A percentile compares a stretch with the other conserved stretches of the same genome.
Evolutionary conservation across 2,113 vertebrate genomes (phyloP).

Genomic region (Rhodinocichla rosea): DNA sequence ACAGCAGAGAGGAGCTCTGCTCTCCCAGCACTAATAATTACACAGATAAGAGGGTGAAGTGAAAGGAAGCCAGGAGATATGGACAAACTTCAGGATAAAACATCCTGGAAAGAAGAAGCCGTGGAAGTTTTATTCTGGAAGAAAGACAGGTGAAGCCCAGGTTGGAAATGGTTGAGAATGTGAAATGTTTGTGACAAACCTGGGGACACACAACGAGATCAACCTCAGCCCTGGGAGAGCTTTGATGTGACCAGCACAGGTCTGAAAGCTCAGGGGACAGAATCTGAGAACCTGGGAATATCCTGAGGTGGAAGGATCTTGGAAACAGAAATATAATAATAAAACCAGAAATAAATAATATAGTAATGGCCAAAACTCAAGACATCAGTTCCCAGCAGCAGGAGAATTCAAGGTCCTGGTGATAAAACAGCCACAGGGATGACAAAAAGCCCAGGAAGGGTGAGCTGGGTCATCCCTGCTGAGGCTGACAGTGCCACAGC

Average conservation of each 20-base stretch:
- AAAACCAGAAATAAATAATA: neutral
- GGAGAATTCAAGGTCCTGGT: neutral
- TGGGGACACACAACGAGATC: neutral
- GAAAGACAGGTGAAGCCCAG: neutral
- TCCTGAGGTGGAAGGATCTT: neutral
- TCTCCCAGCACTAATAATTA: conserved; percentile 27
- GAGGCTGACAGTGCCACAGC: neutral
- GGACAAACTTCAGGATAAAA: neutral
- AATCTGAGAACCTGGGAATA: neutral
- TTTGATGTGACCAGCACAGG: neutral
- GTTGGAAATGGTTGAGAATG: neutral
- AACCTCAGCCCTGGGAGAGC: neutral
- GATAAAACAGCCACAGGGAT: neutral
- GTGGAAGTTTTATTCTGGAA: neutral
- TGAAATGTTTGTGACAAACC: neutral
- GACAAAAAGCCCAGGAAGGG: neutral
- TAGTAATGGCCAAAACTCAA: fast-evolving
- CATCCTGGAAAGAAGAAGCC: neutral
- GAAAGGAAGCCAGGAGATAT: neutral
- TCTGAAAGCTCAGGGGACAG: neutral
- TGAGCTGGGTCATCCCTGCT: neutral
- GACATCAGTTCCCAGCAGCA: neutral
- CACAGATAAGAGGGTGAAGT: conserved; percentile 20
- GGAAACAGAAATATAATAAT: neutral
- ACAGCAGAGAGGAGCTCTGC: conserved; percentile 53